Base-by-base conservation (phyloP, 64 coral and sea anemone species). In the Actinia equina region DNA sequence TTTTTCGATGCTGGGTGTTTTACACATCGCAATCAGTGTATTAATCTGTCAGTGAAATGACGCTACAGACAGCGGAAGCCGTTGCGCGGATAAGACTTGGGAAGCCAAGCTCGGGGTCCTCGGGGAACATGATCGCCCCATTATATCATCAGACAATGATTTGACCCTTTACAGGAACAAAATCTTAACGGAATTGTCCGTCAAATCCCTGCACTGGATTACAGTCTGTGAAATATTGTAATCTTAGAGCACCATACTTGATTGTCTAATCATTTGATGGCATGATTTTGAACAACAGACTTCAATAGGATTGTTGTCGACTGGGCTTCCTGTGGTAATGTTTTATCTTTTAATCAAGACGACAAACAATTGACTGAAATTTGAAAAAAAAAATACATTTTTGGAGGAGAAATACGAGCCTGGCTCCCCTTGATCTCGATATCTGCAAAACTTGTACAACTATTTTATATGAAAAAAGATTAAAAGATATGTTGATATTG, bases 141-240 rank as follows among this genome's bases (percentile, higher is more conserved):
- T 74, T 74, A 74, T 74, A 74, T 74, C 69, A 42, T 74, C 69
- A 74, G 27, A 74, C 69, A 74, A 71, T 41, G 25, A 74, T 74
- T 74, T 74, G 69, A 74, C 69, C 69, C 20, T 74, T 12, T 41
- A 30, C 26, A 74, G 69, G 69, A 74, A 74, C 26, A 74, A 74
- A 74, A 74, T 74, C 69, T 30, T 41, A 30, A 30, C 69, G 25
- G 69, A 26, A 74, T 74, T 74, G 69, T 37, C 69, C 37, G 69
- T 74, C 69, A 74, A 74, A 25, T 74, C 25, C 27, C 23, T 74
- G 26, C 25, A 15, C 69, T 30, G 69, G 69, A 74, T 74, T 74
- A 74, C n/a, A 11, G 10, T 74, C n/a, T 74, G 25, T 74, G 69
- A 11, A 74, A 74, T 41, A 65, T 23, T 23, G 62, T 74, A 74